Conservation (phyloP, 2,113 vertebrate genomes). For the Channa maculata region DNA sequence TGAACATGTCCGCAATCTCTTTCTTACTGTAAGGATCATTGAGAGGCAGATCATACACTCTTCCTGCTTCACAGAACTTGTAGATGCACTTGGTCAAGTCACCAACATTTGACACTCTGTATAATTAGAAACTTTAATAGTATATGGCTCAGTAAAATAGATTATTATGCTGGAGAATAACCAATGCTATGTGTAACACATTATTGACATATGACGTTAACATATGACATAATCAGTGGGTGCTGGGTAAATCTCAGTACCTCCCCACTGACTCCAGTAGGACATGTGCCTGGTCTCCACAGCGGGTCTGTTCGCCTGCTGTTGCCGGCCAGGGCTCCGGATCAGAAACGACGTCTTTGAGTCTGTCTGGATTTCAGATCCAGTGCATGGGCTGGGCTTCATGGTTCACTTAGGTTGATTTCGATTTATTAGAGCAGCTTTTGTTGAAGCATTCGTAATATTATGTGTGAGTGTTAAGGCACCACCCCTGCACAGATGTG, state of each 20-base stretch:
- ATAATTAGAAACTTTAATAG: not conserved
- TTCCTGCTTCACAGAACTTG: conserved; percentile 76
- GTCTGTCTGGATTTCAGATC: conserved; percentile 75
- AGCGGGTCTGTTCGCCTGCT: conserved; percentile 81
- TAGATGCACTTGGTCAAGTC: conserved; percentile 72
- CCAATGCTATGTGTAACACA: too few relatives aligned
- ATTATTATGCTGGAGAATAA: too few relatives aligned
- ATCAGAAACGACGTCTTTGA: conserved; percentile 69
- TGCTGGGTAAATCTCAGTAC: conserved; percentile 45
- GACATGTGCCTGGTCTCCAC: conserved; percentile 81
- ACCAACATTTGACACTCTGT: conserved; percentile 49
- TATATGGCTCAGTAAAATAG: too few relatives aligned
- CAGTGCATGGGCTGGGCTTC: conserved; percentile 83
- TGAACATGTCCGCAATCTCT: conserved; percentile 20
- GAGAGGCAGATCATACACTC: conserved; percentile 78
- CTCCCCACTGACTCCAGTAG: conserved; percentile 77
- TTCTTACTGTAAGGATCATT: conserved; percentile 77
- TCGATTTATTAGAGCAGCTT: not conserved
- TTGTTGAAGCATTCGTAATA: conserved; percentile 10
- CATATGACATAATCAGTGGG: not conserved
- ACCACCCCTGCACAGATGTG: not conserved
- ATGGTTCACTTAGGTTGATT: not conserved
- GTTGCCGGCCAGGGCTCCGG: conserved; percentile 74
- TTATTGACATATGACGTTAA: too few relatives aligned
- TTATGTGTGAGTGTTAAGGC: conserved; percentile 2